Percentiles rank a stretch among this genome's conserved stretches.
phyloP scores from a whole-genome alignment of 1,140 invertebrate genomes.

The Polypedilum vanderplanki region DNA sequence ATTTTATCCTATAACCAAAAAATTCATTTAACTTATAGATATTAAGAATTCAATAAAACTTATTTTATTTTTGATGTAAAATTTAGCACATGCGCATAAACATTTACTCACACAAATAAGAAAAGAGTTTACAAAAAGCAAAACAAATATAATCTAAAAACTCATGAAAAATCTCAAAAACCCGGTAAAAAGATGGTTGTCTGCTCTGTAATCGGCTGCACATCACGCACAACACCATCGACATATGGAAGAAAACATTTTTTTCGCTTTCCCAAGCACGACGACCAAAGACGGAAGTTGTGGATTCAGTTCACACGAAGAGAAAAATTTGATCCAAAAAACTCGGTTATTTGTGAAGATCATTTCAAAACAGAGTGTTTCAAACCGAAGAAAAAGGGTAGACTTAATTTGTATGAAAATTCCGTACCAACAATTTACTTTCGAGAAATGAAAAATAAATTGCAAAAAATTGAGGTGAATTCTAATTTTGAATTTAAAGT shows the following conservation, averaged over 20 bases:
- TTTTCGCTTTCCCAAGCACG: not conserved
- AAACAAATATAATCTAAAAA: no score
- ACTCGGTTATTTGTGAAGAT: not conserved
- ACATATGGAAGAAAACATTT: not conserved
- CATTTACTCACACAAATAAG: not conserved
- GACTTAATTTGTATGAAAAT: not conserved
- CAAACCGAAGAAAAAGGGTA: not conserved
- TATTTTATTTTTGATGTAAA: not conserved
- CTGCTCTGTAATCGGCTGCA: not conserved
- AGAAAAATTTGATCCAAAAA: slow-evolving; percentile 5
- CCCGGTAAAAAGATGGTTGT: not conserved
- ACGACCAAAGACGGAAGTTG: not conserved
- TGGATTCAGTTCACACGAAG: slow-evolving; percentile 4
- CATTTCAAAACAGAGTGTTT: not conserved
- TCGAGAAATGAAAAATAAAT: not conserved
- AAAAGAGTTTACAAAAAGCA: not conserved
- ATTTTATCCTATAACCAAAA: no score
- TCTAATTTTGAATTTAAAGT: not conserved
- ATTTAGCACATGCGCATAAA: not conserved
- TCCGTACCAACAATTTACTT: not conserved
- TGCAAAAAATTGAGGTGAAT: not conserved
- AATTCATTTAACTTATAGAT: no score
- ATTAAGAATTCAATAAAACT: no score
- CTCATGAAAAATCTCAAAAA: no score
- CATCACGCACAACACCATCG: not conserved